Conservation (phyloP, 2,113 vertebrate genomes). For the Tetrax tetrax region DNA sequence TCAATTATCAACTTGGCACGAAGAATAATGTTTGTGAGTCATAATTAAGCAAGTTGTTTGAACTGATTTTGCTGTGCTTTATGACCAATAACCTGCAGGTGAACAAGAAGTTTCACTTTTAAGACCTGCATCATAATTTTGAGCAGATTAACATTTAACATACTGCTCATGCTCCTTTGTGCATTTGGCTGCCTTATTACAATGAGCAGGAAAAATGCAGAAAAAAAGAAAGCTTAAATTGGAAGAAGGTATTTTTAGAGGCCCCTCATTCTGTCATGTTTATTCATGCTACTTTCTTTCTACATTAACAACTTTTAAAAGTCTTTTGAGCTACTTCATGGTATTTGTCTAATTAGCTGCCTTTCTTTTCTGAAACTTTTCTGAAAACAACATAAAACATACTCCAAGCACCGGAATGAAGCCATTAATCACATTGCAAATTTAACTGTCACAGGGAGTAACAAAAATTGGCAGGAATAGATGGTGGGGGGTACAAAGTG, state of each 20-base stretch:
- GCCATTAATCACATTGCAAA: slow-evolving; percentile 39
- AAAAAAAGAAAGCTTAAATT: background rate
- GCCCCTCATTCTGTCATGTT: slow-evolving; percentile 13
- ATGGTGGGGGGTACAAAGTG: background rate
- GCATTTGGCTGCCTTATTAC: background rate
- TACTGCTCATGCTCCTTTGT: background rate
- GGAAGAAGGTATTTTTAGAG: slow-evolving; percentile 32
- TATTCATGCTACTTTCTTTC: slow-evolving; percentile 17
- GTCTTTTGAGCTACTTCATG: slow-evolving; percentile 1
- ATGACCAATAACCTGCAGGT: slow-evolving; percentile 47
- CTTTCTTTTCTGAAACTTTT: slow-evolving; percentile 6
- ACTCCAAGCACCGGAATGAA: background rate
- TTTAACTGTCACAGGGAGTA: background rate
- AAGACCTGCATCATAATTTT: slow-evolving; percentile 39
- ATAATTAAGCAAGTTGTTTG: slow-evolving; percentile 45
- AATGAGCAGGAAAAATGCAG: slow-evolving; percentile 7
- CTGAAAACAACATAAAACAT: background rate
- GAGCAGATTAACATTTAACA: slow-evolving; percentile 15
- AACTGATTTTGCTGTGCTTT: slow-evolving; percentile 48
- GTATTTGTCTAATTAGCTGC: slow-evolving; percentile 43
- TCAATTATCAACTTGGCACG: slow-evolving; percentile 63
- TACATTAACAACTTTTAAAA: slow-evolving; percentile 27
- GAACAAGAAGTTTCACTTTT: slow-evolving; percentile 4
- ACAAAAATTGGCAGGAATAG: slow-evolving; percentile 6
- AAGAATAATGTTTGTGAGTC: slow-evolving; percentile 51